These are phyloP conservation scores for Papilio glaucus DNA, from an alignment of 1,140 invertebrate genomes.

Conservation along the genomic window DNA sequence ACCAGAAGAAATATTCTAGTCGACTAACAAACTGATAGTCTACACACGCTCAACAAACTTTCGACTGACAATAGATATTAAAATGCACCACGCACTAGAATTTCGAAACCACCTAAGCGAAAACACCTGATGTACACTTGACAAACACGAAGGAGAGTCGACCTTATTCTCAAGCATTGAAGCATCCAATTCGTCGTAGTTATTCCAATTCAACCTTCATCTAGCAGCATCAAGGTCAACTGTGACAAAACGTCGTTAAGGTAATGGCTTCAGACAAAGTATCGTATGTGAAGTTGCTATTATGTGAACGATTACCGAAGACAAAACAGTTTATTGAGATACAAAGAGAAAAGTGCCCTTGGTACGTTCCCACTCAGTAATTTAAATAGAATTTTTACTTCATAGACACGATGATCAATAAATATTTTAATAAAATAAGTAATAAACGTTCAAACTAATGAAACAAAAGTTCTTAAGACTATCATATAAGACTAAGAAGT, in stretches of 20 bases:
- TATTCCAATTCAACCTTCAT: not conserved
- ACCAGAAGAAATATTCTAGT: too few species aligned
- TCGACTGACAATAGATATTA: not conserved
- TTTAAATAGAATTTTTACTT: too few species aligned
- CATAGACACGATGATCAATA: too few species aligned
- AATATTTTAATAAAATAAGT: too few species aligned
- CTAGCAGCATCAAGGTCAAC: slow-evolving; percentile 12
- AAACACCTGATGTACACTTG: not conserved
- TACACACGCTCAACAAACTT: slow-evolving; percentile 17
- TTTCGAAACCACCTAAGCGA: not conserved
- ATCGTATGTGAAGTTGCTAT: not conserved
- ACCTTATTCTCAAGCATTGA: not conserved
- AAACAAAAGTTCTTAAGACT: too few species aligned
- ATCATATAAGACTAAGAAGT: too few species aligned
- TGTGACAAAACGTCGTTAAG: slow-evolving; percentile 10
- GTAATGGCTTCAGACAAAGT: slow-evolving; percentile 12
- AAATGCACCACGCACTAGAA: not conserved
- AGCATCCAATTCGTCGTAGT: not conserved
- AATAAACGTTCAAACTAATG: too few species aligned
- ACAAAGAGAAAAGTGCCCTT: too few species aligned
- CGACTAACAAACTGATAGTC: too few species aligned
- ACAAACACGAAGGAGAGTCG: not conserved
- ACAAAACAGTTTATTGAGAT: not conserved
- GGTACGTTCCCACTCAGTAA: too few species aligned
- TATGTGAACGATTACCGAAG: not conserved